Evolutionary conservation across 2,113 vertebrate genomes (phyloP), one percentile per base, ranked within the genome.

Genomic region (Corapipo altera): DNA sequence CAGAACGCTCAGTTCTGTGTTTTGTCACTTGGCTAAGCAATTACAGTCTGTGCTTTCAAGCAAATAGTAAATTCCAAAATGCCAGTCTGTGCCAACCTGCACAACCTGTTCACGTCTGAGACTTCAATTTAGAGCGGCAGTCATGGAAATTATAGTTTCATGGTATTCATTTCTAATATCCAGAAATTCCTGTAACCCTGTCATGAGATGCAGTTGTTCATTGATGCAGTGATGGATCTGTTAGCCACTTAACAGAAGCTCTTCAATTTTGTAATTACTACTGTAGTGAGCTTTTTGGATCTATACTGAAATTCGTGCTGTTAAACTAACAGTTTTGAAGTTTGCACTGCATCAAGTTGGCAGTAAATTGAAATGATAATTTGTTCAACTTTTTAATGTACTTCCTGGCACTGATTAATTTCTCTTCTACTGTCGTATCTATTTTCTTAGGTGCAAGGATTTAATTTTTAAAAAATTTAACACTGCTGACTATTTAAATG

Each of bases 291-390:
- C 13, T 89, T 88, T 61, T 90, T 87, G 52, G 41, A 49, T 80
- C 43, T 74, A 3, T 46, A 35, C 61, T 73, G n/a, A 86, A 92
- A 93, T 74, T 92, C 67, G n/a, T 69, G 73, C 52, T 64, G 37
- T 78, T 89, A 75, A 86, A 89, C 44, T 58, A 89, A 86, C 37
- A 74, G 70, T 92, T 95, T 93, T 69, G 84, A 95, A 92, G 66
- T 79, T 69, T 94, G 54, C 62, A 61, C 24, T 69, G 77, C 87
- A 82, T 71, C 70, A 87, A 89, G 79, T 79, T 89, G 74, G 37
- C 76, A 94, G 74, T 72, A 85, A 95, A 91, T 76, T 85, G 74
- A 94, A 91, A 89, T 79, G 3, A 88, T 93, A 75, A 89, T 91
- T 73, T 58, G 23, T 88, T 96, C 62, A 79, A 85, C 41, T 89